phyloP scores from a whole-genome alignment of 1,140 invertebrate genomes.

The Diabrotica undecimpunctata region DNA sequence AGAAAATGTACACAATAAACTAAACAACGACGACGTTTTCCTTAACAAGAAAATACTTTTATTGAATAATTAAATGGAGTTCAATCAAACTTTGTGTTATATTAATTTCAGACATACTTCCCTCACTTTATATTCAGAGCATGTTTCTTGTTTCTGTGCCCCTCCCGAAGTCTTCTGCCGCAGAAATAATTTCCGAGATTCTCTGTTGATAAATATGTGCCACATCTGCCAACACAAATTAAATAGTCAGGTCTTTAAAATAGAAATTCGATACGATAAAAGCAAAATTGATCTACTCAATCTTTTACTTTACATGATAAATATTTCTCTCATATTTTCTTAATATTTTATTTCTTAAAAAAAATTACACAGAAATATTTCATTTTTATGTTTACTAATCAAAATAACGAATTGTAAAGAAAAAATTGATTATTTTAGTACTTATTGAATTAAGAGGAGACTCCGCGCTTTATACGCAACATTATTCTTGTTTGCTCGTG shows the following conservation, averaged over 20 bases:
- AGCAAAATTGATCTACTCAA: too few species aligned
- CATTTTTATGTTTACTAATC: too few species aligned
- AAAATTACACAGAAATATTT: too few species aligned
- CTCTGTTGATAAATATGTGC: not conserved
- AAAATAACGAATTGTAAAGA: too few species aligned
- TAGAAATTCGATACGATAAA: too few species aligned
- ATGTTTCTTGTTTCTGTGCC: not conserved
- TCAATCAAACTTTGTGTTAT: not conserved
- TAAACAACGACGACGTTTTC: not conserved
- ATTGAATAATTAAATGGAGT: conserved; percentile 3
- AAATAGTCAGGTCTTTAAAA: not conserved
- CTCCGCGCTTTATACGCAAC: too few species aligned
- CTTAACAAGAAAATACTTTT: conserved; percentile 3
- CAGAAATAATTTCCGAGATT: conserved; percentile 2
- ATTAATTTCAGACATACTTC: conserved; percentile 2
- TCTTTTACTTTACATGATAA: too few species aligned
- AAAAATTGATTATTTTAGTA: too few species aligned
- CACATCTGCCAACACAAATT: not conserved
- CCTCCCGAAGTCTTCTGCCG: not conserved
- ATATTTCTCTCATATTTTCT: too few species aligned
- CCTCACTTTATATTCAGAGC: conserved; percentile 2
- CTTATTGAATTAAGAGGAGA: too few species aligned
- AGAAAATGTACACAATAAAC: not conserved
- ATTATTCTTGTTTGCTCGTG: too few species aligned
- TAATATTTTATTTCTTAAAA: too few species aligned